Conservation (phyloP, 2,797 vertebrate genomes). For the Crocodylus rhombifer region DNA sequence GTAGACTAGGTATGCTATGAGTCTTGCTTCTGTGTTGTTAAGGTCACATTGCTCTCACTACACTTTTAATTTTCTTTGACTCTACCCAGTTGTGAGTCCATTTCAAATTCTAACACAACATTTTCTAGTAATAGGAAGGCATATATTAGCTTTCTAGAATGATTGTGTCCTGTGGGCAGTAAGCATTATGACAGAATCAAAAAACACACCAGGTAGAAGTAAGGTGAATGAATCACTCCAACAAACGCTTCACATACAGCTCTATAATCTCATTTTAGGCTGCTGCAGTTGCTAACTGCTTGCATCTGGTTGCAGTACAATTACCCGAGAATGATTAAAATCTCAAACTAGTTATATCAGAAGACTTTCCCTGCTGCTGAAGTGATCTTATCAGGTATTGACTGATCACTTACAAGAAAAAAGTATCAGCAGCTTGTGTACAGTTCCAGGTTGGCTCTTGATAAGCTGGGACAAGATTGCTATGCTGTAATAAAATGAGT, state of each 20-base stretch:
- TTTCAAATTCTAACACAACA: conserved; percentile 32
- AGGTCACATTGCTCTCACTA: conserved; percentile 13
- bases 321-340: conserved; percentile 31
- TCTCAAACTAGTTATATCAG: conserved; percentile 48
- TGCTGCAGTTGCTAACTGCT: conserved; percentile 40
- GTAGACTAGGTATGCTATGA: conserved; percentile 47
- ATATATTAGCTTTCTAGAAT: neutral
- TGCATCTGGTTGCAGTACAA: conserved; percentile 36
- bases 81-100: conserved; percentile 45
- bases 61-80: conserved; percentile 39
- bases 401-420: conserved; percentile 65
- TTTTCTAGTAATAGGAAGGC: neutral
- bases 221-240: conserved; percentile 4
- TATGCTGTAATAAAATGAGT: conserved; percentile 8
- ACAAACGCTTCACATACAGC: neutral
- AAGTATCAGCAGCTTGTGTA: conserved; percentile 29
- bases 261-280: neutral
- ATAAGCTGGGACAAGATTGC: neutral
- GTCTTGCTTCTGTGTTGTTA: conserved; percentile 64
- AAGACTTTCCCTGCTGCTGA: conserved; percentile 47
- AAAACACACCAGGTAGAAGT: neutral
- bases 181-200: neutral
- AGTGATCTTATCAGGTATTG: conserved; percentile 75
- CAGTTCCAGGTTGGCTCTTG: conserved; percentile 9
- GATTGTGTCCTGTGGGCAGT: neutral